Base-by-base conservation (phyloP, 2,888 invertebrate genomes). In the Camponotus fellah region DNA sequence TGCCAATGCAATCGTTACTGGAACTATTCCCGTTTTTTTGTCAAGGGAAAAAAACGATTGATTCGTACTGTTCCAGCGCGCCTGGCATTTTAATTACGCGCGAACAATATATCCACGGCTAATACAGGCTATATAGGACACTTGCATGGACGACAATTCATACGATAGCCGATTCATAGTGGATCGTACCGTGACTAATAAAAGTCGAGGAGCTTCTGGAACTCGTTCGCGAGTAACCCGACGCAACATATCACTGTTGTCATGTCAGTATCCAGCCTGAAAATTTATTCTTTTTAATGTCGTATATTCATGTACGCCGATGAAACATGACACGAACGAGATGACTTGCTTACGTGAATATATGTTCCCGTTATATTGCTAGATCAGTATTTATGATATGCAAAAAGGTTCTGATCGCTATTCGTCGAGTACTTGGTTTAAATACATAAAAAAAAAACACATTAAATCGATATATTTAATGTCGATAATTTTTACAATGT, bases 61-160 rank as follows among this genome's bases (percentile, higher is more conserved):
- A 79, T 72, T 46, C 60, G 9, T 40, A 21, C 17, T 6, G n/a
- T 53, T 53, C 53, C n/a, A 53, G n/a, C 53, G 77, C 74, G 81
- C 74, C 84, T 87, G 83, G 85, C 83, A 86, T 89, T 89, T 89
- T 89, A 89, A 89, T 90, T 91, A 88, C 90, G 81, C 83, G 83
- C 81, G 84, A 87, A 85, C 86, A 75, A 81, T 85, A 88, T 83
- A 85, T 88, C 77, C 82, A 75, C 80, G 76, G 82, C 58, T 85
- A 82, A 82, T 82, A 82, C 81, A 82, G 84, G 83, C 84, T 43
- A 53, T 85, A 79, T 53, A 4, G 79, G 80, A 68, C 60, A 40
- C 56, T 40, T 56, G 40, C 43, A 56, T n/a, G 83, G 82, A 75
- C 82, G 85, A 88, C 90, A 82, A 88, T 89, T 88, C 88, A 83